A percentile compares a stretch with the other conserved stretches of the same genome.
These are phyloP conservation scores for Leptinotarsa undecemlineata DNA, from an alignment of 1,140 invertebrate species.

Conservation along the genomic window DNA sequence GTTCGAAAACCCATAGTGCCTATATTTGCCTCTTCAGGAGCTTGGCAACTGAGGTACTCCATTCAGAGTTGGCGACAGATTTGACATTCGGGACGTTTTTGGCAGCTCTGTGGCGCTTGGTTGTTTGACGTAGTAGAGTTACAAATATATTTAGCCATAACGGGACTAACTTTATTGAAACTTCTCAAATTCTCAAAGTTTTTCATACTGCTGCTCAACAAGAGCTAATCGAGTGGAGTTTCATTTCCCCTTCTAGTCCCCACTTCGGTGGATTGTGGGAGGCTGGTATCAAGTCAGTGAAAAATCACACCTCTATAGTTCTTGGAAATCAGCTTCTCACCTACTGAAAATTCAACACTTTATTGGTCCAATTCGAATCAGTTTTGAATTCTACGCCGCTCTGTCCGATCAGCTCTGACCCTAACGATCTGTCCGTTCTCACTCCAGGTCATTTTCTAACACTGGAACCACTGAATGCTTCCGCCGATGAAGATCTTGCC, in stretches of 20 bases:
- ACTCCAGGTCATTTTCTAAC: no score
- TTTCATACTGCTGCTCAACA: background rate
- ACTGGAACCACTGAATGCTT: no score
- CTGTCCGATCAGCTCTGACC: background rate
- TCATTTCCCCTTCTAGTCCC: conserved; percentile 14
- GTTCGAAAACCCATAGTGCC: conserved; percentile 25
- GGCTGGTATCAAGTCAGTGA: background rate
- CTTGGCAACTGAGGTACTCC: conserved; percentile 37
- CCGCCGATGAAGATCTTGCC: background rate
- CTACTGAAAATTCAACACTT: background rate
- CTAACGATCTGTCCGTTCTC: background rate
- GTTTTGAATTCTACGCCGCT: conserved; percentile 3
- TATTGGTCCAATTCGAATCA: background rate
- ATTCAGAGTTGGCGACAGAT: no score
- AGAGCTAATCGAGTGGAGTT: conserved; percentile 44
- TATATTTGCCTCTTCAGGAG: conserved; percentile 51
- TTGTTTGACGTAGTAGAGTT: conserved; percentile 41
- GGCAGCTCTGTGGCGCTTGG: conserved; percentile 52
- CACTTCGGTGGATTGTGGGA: conserved; percentile 15
- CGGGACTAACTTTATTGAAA: conserved; percentile 54
- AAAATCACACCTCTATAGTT: conserved; percentile 1
- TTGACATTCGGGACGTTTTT: conserved; percentile 45
- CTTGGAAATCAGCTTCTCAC: background rate
- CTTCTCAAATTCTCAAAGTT: conserved; percentile 1
- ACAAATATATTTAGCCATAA: conserved; percentile 51